Evolutionary conservation across 2,797 vertebrate species (phyloP).

Genomic region (Ctenosaura bakeri): DNA sequence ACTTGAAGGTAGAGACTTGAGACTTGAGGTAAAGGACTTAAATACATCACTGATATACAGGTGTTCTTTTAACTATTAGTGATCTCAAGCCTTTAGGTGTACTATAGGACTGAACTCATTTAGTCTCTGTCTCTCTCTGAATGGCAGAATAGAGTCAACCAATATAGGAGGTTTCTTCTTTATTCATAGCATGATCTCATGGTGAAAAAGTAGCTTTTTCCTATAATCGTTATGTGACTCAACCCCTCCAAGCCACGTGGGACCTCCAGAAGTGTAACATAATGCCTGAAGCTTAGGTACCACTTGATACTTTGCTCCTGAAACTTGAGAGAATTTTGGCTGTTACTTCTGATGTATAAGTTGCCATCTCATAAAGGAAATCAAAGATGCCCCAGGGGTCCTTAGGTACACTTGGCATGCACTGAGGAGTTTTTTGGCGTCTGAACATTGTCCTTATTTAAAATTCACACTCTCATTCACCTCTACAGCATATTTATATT

Average conservation of each 20-base stretch:
- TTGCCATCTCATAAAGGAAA: conserved; percentile 1
- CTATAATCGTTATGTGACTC: background rate
- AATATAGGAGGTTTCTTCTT: background rate
- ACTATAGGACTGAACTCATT: background rate
- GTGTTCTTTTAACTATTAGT: too few relatives aligned
- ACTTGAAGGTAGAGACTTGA: too few relatives aligned
- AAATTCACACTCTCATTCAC: background rate
- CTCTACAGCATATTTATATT: background rate
- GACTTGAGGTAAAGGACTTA: too few relatives aligned
- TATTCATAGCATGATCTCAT: background rate
- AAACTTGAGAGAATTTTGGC: conserved; percentile 3
- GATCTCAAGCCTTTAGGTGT: background rate
- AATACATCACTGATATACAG: too few relatives aligned
- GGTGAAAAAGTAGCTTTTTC: background rate
- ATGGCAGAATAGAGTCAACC: background rate
- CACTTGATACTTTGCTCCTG: background rate
- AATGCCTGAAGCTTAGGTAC: background rate
- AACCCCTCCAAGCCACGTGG: background rate
- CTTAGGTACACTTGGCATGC: background rate
- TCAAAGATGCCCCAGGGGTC: background rate
- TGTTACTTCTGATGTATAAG: background rate
- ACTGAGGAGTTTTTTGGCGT: too few relatives aligned
- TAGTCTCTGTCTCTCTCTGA: background rate
- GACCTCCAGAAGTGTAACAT: background rate
- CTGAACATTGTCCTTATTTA: too few relatives aligned